Percentiles rank a stretch among this genome's conserved stretches.
Conservation (phyloP, 2,113 vertebrate genomes). For the Neolamprologus hecqui region DNA sequence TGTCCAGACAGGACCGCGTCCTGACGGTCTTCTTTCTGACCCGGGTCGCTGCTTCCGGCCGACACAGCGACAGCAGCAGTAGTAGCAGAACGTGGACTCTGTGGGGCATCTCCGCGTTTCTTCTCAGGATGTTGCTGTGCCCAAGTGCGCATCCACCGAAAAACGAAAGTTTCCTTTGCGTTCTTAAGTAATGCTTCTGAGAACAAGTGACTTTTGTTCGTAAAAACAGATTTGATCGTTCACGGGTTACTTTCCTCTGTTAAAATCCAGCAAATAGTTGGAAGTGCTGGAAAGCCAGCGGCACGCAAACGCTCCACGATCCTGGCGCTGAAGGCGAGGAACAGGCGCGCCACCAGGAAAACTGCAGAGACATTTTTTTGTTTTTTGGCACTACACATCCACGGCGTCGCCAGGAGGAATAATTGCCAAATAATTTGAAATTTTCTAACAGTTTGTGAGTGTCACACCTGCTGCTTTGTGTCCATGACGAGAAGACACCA, state of each 20-base stretch:
- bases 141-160: neutral
- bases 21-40: conserved; percentile 64
- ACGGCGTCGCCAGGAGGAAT: neutral
- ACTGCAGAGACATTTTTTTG: neutral
- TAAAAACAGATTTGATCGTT: neutral
- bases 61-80: conserved; percentile 1
- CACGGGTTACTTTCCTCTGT: neutral
- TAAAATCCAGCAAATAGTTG: neutral
- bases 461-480: neutral
- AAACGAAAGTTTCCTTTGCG: neutral
- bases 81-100: conserved; percentile 30
- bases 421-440: neutral
- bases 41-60: conserved; percentile 24
- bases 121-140: neutral
- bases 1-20: conserved; percentile 76
- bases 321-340: neutral
- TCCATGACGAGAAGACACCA: neutral
- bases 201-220: neutral
- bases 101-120: conserved; percentile 25
- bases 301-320: neutral
- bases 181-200: neutral
- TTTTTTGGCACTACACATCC: neutral
- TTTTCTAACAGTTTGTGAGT: neutral
- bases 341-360: neutral
- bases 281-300: neutral